A percentile compares a stretch with the other conserved stretches of the same genome.
phyloP scores from a whole-genome alignment of 2,113 vertebrate species.

The Zeus faber region DNA sequence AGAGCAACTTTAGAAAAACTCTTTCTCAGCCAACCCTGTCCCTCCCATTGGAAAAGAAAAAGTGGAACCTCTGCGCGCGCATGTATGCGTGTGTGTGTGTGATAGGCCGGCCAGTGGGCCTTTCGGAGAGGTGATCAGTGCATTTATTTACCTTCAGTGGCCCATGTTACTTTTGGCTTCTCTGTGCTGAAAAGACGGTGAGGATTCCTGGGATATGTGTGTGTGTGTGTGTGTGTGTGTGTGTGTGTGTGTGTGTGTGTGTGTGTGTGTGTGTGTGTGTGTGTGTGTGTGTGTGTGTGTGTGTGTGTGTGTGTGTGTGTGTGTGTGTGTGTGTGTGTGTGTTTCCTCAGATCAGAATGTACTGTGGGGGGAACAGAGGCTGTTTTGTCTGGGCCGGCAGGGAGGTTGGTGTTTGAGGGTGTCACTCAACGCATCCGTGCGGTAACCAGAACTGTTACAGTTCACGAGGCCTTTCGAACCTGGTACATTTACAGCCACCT shows the following conservation, averaged over 20 bases:
- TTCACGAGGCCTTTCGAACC: conserved; percentile 39
- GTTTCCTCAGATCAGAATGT: conserved; percentile 15
- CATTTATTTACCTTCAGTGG: conserved; percentile 48
- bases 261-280: conserved; percentile 7
- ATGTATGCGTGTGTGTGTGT: conserved; percentile 8
- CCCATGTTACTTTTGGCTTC: conserved; percentile 44
- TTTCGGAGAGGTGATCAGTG: conserved; percentile 26
- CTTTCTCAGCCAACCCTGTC: no score
- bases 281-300: not conserved
- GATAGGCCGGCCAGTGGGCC: conserved; percentile 15
- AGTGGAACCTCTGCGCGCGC: no score
- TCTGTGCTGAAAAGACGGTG: conserved; percentile 40
- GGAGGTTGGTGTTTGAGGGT: conserved; percentile 38
- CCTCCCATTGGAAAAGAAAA: no score
- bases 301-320: conserved; percentile 17
- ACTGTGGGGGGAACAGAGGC: conserved; percentile 48
- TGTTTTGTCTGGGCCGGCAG: conserved; percentile 52
- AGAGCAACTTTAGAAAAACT: no score
- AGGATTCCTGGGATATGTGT: conserved; percentile 32
- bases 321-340: conserved; percentile 18
- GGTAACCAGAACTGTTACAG: conserved; percentile 23
- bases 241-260: not conserved
- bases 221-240: conserved; percentile 12
- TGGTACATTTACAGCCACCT: conserved; percentile 26
- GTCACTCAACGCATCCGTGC: conserved; percentile 57